phyloP scores from a whole-genome alignment of 2,113 vertebrate species.

The rat (Rattus norvegicus) region DNA sequence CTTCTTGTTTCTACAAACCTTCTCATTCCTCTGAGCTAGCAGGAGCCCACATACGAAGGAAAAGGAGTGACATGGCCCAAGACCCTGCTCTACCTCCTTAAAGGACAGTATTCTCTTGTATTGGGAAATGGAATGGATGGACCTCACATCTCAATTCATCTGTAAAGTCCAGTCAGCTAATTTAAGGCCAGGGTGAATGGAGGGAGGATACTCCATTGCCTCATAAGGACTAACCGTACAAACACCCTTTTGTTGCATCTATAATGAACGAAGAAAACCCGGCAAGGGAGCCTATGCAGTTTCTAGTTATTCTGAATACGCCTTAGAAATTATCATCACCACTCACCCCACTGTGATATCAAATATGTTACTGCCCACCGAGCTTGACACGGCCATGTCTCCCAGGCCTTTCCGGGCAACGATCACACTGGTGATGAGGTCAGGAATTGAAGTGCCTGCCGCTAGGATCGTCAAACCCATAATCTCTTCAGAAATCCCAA shows the following conservation, averaged over 20 bases:
- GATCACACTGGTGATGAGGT: conserved; percentile 98
- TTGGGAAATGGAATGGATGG: conserved; percentile 13
- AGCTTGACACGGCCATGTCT: conserved; percentile 99
- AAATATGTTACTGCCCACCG: conserved; percentile 98
- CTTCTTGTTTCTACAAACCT: conserved; percentile 8
- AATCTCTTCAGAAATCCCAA: conserved; percentile 98
- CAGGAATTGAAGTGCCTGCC: conserved; percentile 97
- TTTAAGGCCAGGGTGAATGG: conserved; percentile 21
- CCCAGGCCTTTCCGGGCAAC: conserved; percentile 97
- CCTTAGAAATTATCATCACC: neutral
- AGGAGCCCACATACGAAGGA: neutral
- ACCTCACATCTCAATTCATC: conserved; percentile 36
- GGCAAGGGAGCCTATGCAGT: neutral
- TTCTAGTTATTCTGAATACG: conserved; percentile 18
- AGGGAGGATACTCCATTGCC: neutral
- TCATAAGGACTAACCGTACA: conserved; percentile 22
- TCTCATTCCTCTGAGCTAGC: conserved; percentile 7
- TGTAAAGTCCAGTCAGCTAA: conserved; percentile 45
- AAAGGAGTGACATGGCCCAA: neutral
- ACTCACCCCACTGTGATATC: conserved; percentile 98
- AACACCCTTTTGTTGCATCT: neutral
- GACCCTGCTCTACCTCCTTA: neutral
- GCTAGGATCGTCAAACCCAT: conserved; percentile 98
- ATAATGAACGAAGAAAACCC: conserved; percentile 31
- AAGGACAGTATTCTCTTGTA: neutral